A percentile compares a stretch with the other conserved stretches of the same genome.
These are phyloP conservation scores for Cylas formicarius DNA, from an alignment of 1,140 invertebrate species.

Conservation along the genomic window DNA sequence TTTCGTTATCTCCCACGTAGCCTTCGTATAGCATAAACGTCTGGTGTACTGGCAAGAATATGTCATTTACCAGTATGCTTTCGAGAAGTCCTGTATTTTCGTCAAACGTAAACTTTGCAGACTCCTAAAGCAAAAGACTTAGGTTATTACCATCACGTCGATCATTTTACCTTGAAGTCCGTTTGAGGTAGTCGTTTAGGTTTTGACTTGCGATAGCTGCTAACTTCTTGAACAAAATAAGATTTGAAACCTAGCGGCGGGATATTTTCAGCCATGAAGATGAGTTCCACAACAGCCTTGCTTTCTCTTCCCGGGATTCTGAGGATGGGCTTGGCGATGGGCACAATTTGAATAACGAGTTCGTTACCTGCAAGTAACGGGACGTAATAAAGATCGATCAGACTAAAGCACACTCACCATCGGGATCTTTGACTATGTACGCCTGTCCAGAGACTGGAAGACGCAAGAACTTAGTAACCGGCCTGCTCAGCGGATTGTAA, in stretches of 20 bases:
- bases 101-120: conserved; percentile 29
- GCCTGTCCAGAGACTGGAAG: conserved; percentile 56
- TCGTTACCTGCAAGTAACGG: conserved; percentile 44
- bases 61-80: conserved; percentile 48
- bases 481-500: conserved; percentile 72
- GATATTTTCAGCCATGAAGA: conserved; percentile 57
- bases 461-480: conserved; percentile 57
- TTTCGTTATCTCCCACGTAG: conserved; percentile 51
- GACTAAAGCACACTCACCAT: conserved; percentile 40
- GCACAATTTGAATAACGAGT: conserved; percentile 53
- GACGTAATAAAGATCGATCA: too few species aligned
- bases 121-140: not conserved
- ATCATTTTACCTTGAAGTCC: too few species aligned
- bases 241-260: conserved; percentile 60
- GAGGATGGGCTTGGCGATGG: conserved; percentile 51
- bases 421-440: conserved; percentile 57
- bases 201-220: not conserved
- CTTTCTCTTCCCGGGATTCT: conserved; percentile 57
- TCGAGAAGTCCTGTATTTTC: conserved; percentile 47
- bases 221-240: conserved; percentile 39
- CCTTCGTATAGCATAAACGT: conserved; percentile 69
- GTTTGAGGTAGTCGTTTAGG: not conserved
- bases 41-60: conserved; percentile 50
- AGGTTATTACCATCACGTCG: conserved; percentile 2
- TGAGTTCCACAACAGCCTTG: conserved; percentile 53